phyloP scores from a whole-genome alignment of 2,888 invertebrate species.

The Drosophila vallismaia region DNA sequence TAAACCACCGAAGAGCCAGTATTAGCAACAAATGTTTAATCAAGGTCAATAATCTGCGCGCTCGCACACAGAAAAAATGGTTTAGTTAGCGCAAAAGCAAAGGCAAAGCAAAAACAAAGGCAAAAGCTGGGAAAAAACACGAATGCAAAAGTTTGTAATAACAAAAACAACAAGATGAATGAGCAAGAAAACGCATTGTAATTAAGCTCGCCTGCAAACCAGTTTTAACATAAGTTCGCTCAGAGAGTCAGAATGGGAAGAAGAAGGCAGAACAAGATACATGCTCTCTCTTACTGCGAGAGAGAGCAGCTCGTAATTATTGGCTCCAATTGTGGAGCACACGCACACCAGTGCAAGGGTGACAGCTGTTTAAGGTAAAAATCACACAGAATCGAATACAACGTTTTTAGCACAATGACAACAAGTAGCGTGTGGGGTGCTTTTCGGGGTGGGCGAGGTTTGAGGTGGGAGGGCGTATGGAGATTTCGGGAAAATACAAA shows the following conservation, averaged over 20 bases:
- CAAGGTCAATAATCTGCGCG: constrained; percentile 74
- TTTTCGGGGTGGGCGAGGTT: not conserved
- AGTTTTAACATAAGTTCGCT: constrained; percentile 57
- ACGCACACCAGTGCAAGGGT: constrained; percentile 43
- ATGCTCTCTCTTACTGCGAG: constrained; percentile 4
- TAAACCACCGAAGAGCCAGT: constrained; percentile 37
- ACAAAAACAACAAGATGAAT: constrained; percentile 50
- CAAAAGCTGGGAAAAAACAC: constrained; percentile 54
- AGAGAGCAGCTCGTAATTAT: constrained; percentile 34
- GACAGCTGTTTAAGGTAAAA: constrained; percentile 75
- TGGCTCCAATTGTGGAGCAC: constrained; percentile 50
- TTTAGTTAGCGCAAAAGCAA: constrained; percentile 54
- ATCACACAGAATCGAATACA: constrained; percentile 41
- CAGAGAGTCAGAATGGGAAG: constrained; percentile 3
- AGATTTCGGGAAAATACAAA: constrained; percentile 8
- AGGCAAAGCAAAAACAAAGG: constrained; percentile 34
- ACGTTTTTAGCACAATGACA: constrained; percentile 44
- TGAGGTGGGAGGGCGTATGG: not conserved
- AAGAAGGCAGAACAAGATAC: constrained; percentile 4
- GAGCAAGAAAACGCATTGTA: constrained; percentile 69
- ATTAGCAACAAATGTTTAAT: constrained; percentile 55
- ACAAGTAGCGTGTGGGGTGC: constrained; percentile 28
- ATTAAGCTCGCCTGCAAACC: constrained; percentile 72
- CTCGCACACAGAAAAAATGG: constrained; percentile 53
- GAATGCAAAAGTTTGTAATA: constrained; percentile 68